Evolutionary conservation across 2,797 vertebrate species (phyloP), one percentile per base, ranked within the genome.

Genomic region (Manis pentadactyla): DNA sequence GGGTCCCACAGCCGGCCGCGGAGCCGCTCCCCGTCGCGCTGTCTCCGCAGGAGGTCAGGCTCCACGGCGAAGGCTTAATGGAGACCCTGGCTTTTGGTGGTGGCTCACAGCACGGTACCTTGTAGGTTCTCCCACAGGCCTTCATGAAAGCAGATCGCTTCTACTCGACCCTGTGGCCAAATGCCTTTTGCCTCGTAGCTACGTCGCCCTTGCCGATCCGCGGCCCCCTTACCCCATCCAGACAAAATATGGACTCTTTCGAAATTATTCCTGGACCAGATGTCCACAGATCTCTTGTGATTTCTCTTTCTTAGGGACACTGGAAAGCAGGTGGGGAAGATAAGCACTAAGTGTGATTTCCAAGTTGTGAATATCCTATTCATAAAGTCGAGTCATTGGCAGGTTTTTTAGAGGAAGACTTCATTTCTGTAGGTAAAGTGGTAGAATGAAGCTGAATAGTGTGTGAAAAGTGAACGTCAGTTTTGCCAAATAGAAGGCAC

Each of bases 61-160:
- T 81, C 18, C 0, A 6, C 10, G 46, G 51, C 74, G 23, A 49
- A 46, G 31, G 84, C 78, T 75, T 79, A 39, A 68, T n/a, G 77
- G 92, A 86, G 78, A 94, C 85, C 85, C 31, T 18, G 96, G 57
- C 77, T 86, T 23, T 63, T 14, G n/a, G 74, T 17, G 18, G 66
- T 53, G 3, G 37, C 68, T n/a, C 55, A 0, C 4, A 25, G 59
- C 31, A 27, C 57, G 46, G 59, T 19, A 42, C 39, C 4, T 1
- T 15, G 55, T 18, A 73, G 83, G n/a, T 73, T 49, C 57, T 57
- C 23, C 42, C 75, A 5, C 53, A 31, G 1, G 68, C 53, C 37
- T 84, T 63, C 18, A 31, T 69, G 57, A 59, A 95, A 51, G 61
- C 89, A 63, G 14, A 31, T 49, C 29, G 29, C 61, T 75, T 25